Conservation (phyloP, 2,113 vertebrate species). For the Lethenteron camtschaticum region DNA sequence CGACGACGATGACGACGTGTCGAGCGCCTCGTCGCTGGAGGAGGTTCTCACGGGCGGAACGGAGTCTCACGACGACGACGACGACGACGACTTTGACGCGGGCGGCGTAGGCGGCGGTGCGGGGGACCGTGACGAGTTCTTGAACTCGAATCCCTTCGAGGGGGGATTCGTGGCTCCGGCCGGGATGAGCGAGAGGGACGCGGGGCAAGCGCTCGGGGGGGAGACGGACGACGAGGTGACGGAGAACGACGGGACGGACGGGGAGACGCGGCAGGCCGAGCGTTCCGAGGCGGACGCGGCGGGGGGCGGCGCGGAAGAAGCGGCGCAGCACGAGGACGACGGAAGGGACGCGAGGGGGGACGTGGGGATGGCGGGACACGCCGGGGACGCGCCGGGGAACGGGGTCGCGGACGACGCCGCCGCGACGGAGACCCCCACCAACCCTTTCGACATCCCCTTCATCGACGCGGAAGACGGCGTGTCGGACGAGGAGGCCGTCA, state of each 20-base stretch:
- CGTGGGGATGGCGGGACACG: background rate
- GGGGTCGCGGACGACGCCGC: background rate
- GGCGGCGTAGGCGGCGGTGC: background rate
- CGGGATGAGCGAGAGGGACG: too few relatives aligned
- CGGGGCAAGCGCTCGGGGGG: too few relatives aligned
- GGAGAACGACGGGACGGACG: too few relatives aligned
- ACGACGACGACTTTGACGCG: background rate
- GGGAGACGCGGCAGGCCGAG: too few relatives aligned
- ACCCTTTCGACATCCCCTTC: constrained; percentile 2
- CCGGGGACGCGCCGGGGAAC: background rate
- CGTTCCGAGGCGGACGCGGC: too few relatives aligned
- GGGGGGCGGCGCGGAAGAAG: too few relatives aligned
- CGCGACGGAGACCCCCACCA: background rate
- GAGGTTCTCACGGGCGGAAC: background rate
- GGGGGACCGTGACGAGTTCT: too few relatives aligned
- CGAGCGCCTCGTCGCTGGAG: background rate
- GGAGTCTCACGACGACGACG: constrained; percentile 1
- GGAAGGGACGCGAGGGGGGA: background rate
- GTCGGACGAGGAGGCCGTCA: too few relatives aligned
- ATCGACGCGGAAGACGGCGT: background rate
- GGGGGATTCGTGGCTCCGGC: too few relatives aligned
- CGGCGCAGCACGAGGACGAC: background rate
- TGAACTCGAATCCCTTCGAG: too few relatives aligned
- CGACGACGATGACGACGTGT: background rate
- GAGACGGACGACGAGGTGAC: too few relatives aligned